A percentile compares a stretch with the other conserved stretches of the same genome.
Conservation (phyloP, 2,113 vertebrate genomes). For the Alethe diademata region DNA sequence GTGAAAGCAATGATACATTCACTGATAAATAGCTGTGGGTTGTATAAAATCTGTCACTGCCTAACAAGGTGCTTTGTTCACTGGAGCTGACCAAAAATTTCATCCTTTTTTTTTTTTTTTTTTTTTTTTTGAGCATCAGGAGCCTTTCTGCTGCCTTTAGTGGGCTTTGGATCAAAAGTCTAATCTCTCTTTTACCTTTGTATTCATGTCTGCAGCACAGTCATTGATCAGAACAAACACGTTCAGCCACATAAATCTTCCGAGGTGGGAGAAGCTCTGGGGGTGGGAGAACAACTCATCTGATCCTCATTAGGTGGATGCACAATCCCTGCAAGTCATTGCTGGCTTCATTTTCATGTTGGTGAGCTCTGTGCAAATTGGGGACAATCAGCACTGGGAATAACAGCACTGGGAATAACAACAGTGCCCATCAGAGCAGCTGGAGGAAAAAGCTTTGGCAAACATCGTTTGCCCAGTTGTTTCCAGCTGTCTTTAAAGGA, state of each 20-base stretch:
- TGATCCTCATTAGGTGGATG: constrained; percentile 29
- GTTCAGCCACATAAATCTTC: background rate
- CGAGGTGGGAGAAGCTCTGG: background rate
- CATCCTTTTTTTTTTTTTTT: background rate
- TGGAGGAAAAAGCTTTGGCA: background rate
- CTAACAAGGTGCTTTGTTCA: background rate
- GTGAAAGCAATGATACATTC: background rate
- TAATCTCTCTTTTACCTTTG: background rate
- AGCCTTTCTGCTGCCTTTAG: background rate
- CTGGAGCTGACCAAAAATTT: constrained; percentile 13
- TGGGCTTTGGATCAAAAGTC: background rate
- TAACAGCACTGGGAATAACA: background rate
- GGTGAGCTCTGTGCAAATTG: background rate
- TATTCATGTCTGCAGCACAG: background rate
- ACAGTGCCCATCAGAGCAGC: background rate
- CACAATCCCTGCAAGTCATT: background rate
- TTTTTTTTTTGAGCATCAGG: background rate
- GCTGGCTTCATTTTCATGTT: background rate
- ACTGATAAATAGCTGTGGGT: background rate
- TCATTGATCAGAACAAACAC: constrained; percentile 32
- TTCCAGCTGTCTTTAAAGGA: background rate
- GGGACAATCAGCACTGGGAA: background rate
- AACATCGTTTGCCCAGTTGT: background rate
- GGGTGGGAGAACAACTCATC: constrained; percentile 24
- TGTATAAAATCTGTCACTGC: background rate